Evolutionary conservation across 2,888 invertebrate species (phyloP), one percentile per base, ranked within the genome.

Genomic region (Physocephala rufipes): DNA sequence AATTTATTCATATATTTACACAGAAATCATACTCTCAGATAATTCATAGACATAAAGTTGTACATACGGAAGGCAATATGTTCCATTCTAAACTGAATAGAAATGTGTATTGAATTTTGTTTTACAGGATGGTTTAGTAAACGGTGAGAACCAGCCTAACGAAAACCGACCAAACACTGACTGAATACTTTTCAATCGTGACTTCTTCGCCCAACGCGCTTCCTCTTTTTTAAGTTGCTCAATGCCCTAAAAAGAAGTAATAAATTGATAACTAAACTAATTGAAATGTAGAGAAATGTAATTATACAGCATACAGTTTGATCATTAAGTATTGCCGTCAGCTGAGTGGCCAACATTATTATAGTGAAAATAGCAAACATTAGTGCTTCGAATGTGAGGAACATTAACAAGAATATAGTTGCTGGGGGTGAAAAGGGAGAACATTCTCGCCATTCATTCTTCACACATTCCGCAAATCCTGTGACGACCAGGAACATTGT

Each of bases 271-370:
- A 28, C 4, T 16, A 43, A 21, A 9, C 9, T 19, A 15, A 59
- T 12, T 21, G 15, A 62, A 30, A 19, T 30, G 26, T 21, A 36
- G 15, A 28, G 26, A 53, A 12, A n/a, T 4, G 47, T 47, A 45
- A 24, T 7, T 3, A 19, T 69, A n/a, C 67, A 63, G 85, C 89
- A 86, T 86, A 94, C 96, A 79, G 99, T 99, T 88, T 99, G 97
- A 87, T 99, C 99, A 82, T 96, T 95, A 91, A 97, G 96, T 82
- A 99, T 99, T 30, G 99, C 97, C 83, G 96, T 95, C 55, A 99
- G 87, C 86, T 98, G 98, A 0, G 97, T 97, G 63, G 95, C 95
- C 79, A 97, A 91, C 99, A 99, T 99, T 55, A 99, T 96, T 30
- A 94, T 93, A 0, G 99, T 99, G 87, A 99, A 99, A 78, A 99